A percentile compares a stretch with the other conserved stretches of the same genome.
phyloP scores from a whole-genome alignment of 1,140 invertebrate genomes.

The Penaeus indicus region DNA sequence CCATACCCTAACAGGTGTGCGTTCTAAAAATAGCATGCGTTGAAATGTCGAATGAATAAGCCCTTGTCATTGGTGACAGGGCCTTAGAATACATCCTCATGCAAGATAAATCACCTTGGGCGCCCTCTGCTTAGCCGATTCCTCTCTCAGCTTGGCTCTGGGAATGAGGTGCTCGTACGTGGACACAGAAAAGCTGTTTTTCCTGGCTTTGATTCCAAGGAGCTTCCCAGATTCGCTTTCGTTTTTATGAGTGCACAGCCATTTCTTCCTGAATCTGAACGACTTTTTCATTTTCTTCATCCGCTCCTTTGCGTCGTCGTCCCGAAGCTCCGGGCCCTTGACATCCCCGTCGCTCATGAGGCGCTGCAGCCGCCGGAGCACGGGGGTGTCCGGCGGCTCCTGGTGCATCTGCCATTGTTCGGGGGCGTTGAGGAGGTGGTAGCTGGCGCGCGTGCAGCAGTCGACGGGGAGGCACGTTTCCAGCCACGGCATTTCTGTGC shows the following conservation, averaged over 20 bases:
- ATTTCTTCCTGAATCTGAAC: conserved; percentile 21
- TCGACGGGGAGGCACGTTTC: conserved; percentile 43
- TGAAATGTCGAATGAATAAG: too few relatives aligned
- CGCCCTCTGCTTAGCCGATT: too few relatives aligned
- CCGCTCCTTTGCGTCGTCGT: neutral
- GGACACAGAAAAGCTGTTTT: too few relatives aligned
- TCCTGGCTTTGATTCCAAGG: too few relatives aligned
- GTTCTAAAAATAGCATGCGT: too few relatives aligned
- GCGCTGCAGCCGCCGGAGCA: conserved; percentile 46
- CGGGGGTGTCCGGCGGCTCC: conserved; percentile 39
- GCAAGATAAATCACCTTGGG: too few relatives aligned
- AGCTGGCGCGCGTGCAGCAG: conserved; percentile 34
- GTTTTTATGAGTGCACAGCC: neutral
- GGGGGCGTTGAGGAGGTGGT: conserved; percentile 21
- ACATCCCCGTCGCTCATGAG: conserved; percentile 30
- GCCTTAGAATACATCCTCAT: too few relatives aligned
- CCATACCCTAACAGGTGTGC: too few relatives aligned
- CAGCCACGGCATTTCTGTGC: conserved; percentile 48
- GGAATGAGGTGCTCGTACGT: conserved; percentile 36
- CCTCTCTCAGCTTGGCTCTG: conserved; percentile 38
- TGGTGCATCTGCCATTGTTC: conserved; percentile 35
- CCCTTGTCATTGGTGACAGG: too few relatives aligned
- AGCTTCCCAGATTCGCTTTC: neutral
- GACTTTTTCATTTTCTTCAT: neutral
- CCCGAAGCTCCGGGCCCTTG: conserved; percentile 16